A percentile compares a stretch with the other conserved stretches of the same genome.
Conservation (phyloP, 2,888 invertebrate species). For the Deilephila porcellus region DNA sequence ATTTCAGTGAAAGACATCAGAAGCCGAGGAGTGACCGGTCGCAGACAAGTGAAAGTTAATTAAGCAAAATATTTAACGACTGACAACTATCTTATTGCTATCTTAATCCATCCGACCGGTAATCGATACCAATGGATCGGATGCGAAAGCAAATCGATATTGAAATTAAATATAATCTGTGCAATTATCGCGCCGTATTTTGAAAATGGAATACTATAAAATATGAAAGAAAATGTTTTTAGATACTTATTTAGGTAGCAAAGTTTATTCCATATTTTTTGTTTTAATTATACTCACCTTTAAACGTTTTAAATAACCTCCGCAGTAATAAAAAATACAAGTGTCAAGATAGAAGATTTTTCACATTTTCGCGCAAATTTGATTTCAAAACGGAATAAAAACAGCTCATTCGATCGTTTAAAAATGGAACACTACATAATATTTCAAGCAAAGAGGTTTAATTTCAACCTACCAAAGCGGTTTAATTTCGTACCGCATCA, state of each 20-base stretch:
- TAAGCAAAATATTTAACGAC: slow-evolving; percentile 58
- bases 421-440: slow-evolving; percentile 9
- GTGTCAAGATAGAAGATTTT: neutral
- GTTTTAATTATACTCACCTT: no score
- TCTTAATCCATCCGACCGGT: slow-evolving; percentile 46
- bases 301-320: no score
- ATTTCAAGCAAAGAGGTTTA: slow-evolving; percentile 6
- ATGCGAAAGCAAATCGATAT: slow-evolving; percentile 23
- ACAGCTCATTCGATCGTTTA: neutral
- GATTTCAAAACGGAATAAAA: no score
- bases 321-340: no score
- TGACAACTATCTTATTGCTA: slow-evolving; percentile 40
- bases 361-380: neutral
- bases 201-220: slow-evolving; percentile 7
- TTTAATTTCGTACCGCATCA: neutral
- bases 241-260: no score
- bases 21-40: slow-evolving; percentile 46
- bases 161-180: slow-evolving; percentile 13
- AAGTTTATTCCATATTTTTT: no score
- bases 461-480: neutral
- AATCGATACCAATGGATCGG: slow-evolving; percentile 20
- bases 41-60: slow-evolving; percentile 71
- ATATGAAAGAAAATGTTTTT: no score
- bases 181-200: neutral
- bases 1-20: slow-evolving; percentile 63